Evolutionary conservation across 2,888 invertebrate genomes (phyloP).

Genomic region (Drosophila algonquin): DNA sequence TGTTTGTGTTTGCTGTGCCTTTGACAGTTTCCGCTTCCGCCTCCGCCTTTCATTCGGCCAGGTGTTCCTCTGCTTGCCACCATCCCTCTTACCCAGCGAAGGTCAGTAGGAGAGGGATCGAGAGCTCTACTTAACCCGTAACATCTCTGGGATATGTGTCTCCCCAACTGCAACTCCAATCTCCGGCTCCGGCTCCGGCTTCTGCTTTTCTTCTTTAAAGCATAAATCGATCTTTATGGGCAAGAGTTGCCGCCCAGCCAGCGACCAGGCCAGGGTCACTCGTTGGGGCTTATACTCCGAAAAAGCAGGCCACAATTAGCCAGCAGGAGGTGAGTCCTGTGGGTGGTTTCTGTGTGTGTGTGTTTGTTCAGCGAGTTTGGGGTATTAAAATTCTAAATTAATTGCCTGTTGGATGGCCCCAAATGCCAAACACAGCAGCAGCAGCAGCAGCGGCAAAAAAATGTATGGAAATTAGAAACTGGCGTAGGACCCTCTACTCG

Average conservation of each 20-base stretch:
- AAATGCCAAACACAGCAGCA: slow-evolving; percentile 55
- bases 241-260: not conserved
- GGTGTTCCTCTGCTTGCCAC: slow-evolving; percentile 45
- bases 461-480: slow-evolving; percentile 72
- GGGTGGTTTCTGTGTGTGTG: not conserved
- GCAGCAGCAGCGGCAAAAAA: slow-evolving; percentile 21
- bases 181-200: not conserved
- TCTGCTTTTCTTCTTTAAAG: slow-evolving; percentile 2
- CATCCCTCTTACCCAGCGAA: slow-evolving; percentile 19
- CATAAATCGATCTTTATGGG: slow-evolving; percentile 20
- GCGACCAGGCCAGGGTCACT: slow-evolving; percentile 34
- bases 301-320: slow-evolving; percentile 53
- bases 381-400: slow-evolving; percentile 78
- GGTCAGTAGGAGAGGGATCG: not conserved
- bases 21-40: slow-evolving; percentile 78
- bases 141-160: not conserved
- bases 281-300: slow-evolving; percentile 42
- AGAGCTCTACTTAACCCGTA: slow-evolving; percentile 19
- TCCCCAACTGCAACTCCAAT: slow-evolving; percentile 17
- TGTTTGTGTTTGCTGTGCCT: slow-evolving; percentile 66
- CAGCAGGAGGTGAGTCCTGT: slow-evolving; percentile 2
- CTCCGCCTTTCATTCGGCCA: slow-evolving; percentile 26
- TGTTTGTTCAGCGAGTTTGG: slow-evolving; percentile 61
- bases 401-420: slow-evolving; percentile 55
- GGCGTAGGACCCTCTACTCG: slow-evolving; percentile 50